These are phyloP conservation scores for Isaurus tuberculatus DNA, from an alignment of 92 coral and sea anemone genomes.

Conservation along the genomic window DNA sequence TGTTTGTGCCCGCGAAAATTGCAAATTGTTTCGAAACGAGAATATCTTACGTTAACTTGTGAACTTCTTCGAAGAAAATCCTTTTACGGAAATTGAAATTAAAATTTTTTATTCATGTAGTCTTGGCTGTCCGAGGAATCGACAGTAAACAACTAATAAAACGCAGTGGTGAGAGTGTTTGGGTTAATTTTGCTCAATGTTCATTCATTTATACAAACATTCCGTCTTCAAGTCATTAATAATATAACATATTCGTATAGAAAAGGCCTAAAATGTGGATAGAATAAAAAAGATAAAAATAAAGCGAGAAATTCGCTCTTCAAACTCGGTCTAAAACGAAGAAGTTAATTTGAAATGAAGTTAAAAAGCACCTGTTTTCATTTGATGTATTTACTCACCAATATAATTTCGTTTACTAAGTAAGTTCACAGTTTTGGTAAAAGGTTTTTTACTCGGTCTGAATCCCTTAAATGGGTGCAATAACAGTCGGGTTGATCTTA, in stretches of 20 bases:
- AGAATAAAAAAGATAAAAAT: background rate
- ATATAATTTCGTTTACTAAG: conserved; percentile 7
- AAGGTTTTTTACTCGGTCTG: background rate
- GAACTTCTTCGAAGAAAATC: background rate
- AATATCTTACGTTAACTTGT: background rate
- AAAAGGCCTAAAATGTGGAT: conserved; percentile 29
- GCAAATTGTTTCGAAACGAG: conserved; percentile 53
- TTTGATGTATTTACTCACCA: background rate
- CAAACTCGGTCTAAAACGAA: background rate
- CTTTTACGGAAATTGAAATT: background rate
- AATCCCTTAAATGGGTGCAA: background rate
- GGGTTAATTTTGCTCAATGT: conserved; percentile 9
- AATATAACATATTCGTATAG: conserved; percentile 35
- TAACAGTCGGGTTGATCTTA: too few species aligned
- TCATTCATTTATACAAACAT: conserved; percentile 26
- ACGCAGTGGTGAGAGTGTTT: background rate
- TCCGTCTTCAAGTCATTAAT: conserved; percentile 21
- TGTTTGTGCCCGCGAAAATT: conserved; percentile 75
- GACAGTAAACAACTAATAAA: background rate
- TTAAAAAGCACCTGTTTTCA: conserved; percentile 8
- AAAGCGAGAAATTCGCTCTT: background rate
- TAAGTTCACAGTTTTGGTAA: background rate
- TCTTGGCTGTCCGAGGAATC: background rate
- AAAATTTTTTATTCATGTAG: background rate
- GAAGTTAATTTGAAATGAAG: background rate